Conservation (phyloP, 2,888 invertebrate genomes). For the Hydrotaea diabolus region DNA sequence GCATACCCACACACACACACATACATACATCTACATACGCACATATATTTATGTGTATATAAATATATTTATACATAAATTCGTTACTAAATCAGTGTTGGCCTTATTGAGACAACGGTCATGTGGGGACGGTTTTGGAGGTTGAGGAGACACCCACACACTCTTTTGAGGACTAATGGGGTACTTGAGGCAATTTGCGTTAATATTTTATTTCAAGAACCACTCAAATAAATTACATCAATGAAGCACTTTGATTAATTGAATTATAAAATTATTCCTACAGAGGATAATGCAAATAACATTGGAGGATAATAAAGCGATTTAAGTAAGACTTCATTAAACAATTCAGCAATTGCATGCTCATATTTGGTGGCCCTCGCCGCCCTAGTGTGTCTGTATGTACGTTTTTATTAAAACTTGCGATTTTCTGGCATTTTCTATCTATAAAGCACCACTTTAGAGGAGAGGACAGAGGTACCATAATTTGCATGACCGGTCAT, state of each 20-base stretch:
- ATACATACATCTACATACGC: background rate
- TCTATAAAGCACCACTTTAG: too few relatives aligned
- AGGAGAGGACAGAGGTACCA: too few relatives aligned
- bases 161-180: constrained; percentile 17
- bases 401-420: too few relatives aligned
- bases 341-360: background rate
- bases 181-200: constrained; percentile 28
- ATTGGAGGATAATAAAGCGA: constrained; percentile 16
- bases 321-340: background rate
- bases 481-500: too few relatives aligned
- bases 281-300: constrained; percentile 22
- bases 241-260: constrained; percentile 52
- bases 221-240: constrained; percentile 60
- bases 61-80: background rate
- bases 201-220: constrained; percentile 51
- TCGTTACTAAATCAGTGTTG: background rate
- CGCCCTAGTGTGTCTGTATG: too few relatives aligned
- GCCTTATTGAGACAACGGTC: background rate
- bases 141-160: background rate
- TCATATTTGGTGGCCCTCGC: background rate
- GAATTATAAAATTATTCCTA: constrained; percentile 51
- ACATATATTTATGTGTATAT: background rate
- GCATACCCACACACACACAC: background rate
- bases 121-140: background rate
- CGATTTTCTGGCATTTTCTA: too few relatives aligned